Evolutionary conservation across 2,888 invertebrate species (phyloP).

Genomic region (Disparrhopalites patrizii): DNA sequence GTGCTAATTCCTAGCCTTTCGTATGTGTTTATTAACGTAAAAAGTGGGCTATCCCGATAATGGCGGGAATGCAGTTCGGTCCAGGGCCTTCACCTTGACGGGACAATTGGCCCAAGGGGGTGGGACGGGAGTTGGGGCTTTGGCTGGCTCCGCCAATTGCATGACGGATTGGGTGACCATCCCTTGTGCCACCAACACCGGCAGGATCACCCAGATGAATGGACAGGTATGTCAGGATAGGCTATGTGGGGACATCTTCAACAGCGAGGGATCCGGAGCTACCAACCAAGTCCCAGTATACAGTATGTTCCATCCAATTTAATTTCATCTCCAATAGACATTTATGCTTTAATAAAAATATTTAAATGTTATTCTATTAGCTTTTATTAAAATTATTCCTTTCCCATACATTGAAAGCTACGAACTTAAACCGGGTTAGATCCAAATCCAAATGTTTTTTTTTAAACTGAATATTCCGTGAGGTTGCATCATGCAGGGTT

Average conservation of each 20-base stretch:
- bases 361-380: too few relatives aligned
- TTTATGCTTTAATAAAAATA: not conserved
- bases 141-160: conserved; percentile 61
- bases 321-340: not conserved
- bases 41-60: conserved; percentile 21
- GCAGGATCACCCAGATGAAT: conserved; percentile 56
- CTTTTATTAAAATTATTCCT: too few relatives aligned
- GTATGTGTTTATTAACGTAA: not conserved
- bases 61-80: conserved; percentile 55
- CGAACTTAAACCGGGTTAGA: too few relatives aligned
- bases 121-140: conserved; percentile 61
- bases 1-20: not conserved
- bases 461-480: too few relatives aligned
- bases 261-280: conserved; percentile 61
- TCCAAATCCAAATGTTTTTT: too few relatives aligned
- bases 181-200: conserved; percentile 70
- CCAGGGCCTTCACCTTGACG: conserved; percentile 69
- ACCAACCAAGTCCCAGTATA: conserved; percentile 65
- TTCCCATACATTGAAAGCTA: too few relatives aligned
- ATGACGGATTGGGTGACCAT: conserved; percentile 74
- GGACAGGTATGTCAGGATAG: conserved; percentile 67
- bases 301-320: conserved; percentile 58
- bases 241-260: conserved; percentile 76
- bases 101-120: conserved; percentile 71
- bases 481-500: too few relatives aligned